Conservation (phyloP, 1,140 invertebrate genomes). For the Bombus terrestris region DNA sequence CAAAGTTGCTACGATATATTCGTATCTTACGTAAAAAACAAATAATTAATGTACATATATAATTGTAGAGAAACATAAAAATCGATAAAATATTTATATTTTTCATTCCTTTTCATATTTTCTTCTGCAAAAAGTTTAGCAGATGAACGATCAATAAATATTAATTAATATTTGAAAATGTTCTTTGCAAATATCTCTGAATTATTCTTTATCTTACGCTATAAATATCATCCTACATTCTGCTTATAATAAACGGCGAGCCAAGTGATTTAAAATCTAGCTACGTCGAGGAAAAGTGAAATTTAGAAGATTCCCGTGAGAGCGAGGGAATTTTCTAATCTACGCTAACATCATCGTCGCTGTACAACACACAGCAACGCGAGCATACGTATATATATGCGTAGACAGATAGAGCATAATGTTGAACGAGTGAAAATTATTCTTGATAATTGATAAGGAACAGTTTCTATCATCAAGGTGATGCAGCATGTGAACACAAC, state of each 20-base stretch:
- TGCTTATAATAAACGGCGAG: neutral
- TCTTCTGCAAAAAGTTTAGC: neutral
- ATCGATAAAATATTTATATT: neutral
- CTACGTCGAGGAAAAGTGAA: slow-evolving; percentile 27
- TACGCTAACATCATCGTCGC: neutral
- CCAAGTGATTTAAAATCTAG: neutral
- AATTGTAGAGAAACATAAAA: neutral
- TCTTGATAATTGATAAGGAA: slow-evolving; percentile 36
- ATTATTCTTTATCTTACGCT: neutral
- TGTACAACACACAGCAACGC: neutral
- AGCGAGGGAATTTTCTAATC: slow-evolving; percentile 27
- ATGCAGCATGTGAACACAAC: slow-evolving; percentile 19
- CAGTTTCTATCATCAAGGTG: slow-evolving; percentile 25
- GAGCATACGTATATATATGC: too few species aligned
- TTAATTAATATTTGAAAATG: neutral
- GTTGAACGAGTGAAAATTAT: slow-evolving; percentile 10
- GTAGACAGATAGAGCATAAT: neutral
- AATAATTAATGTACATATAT: neutral
- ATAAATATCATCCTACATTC: neutral
- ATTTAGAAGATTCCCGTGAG: slow-evolving; percentile 31
- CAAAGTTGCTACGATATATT: neutral
- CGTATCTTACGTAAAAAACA: neutral
- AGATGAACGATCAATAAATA: neutral
- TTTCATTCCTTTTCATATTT: too few species aligned
- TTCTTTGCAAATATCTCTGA: neutral